phyloP scores from a whole-genome alignment of 2,888 invertebrate genomes.

The Drosophila prolongata region DNA sequence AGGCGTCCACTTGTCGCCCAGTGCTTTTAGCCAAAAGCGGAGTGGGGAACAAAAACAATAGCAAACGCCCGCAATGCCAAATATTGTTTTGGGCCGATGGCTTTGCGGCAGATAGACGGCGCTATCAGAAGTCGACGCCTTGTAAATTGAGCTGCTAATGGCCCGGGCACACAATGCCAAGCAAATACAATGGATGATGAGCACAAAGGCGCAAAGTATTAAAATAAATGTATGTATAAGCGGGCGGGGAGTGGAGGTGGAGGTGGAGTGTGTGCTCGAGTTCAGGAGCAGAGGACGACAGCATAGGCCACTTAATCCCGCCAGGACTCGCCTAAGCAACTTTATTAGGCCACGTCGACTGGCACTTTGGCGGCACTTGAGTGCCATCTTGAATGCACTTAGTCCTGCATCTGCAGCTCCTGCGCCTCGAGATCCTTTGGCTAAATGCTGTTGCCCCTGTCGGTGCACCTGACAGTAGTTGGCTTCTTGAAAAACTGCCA shows the following conservation, averaged over 20 bases:
- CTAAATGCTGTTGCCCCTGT: slow-evolving; percentile 5
- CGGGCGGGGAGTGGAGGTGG: neutral
- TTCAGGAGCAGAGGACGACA: slow-evolving; percentile 25
- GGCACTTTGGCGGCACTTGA: slow-evolving; percentile 73
- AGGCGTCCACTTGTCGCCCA: slow-evolving; percentile 66
- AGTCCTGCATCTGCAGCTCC: slow-evolving; percentile 32
- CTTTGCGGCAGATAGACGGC: slow-evolving; percentile 32
- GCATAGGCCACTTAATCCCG: slow-evolving; percentile 42
- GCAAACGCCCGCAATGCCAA: slow-evolving; percentile 53
- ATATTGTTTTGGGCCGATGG: slow-evolving; percentile 65
- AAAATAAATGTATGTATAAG: slow-evolving; percentile 42
- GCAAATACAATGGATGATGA: slow-evolving; percentile 40
- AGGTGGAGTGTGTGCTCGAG: neutral
- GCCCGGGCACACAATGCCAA: slow-evolving; percentile 39
- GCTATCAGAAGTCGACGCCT: slow-evolving; percentile 51
- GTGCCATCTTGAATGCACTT: slow-evolving; percentile 75
- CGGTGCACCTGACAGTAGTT: slow-evolving; percentile 60
- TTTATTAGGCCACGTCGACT: slow-evolving; percentile 79
- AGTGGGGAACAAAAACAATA: slow-evolving; percentile 48
- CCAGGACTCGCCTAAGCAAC: slow-evolving; percentile 56
- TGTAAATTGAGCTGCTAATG: slow-evolving; percentile 79
- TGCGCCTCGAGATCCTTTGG: slow-evolving; percentile 23
- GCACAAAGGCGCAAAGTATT: slow-evolving; percentile 36
- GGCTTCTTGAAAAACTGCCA: slow-evolving; percentile 73
- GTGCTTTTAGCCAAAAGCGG: slow-evolving; percentile 63